These are phyloP conservation scores for Hyaena hyaena DNA, from an alignment of 2,113 vertebrate species.

Conservation along the genomic window DNA sequence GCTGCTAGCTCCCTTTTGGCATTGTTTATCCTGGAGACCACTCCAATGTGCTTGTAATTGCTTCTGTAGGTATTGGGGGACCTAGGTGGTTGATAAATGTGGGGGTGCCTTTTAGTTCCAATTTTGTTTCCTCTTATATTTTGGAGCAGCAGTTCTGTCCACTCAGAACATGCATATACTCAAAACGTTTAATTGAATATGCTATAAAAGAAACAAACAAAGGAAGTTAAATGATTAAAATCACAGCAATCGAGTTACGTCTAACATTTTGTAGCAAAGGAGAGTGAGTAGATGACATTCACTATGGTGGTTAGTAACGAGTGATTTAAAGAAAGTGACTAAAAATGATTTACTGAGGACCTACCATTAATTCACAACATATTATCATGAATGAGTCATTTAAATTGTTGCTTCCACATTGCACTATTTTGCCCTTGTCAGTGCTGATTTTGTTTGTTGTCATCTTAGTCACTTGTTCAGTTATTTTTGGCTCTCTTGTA, in stretches of 20 bases:
- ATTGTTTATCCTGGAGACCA: background rate
- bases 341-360: background rate
- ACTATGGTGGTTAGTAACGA: background rate
- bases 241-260: background rate
- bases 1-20: background rate
- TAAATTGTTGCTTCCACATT: background rate
- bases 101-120: background rate
- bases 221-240: background rate
- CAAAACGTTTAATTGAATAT: background rate
- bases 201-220: background rate
- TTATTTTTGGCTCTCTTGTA: constrained; percentile 33
- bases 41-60: background rate
- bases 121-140: background rate
- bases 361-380: background rate
- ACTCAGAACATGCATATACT: background rate
- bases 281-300: background rate
- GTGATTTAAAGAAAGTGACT: background rate
- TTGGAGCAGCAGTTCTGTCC: background rate
- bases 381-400: constrained; percentile 23
- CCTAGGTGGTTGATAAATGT: background rate
- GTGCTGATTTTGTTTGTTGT: constrained; percentile 43
- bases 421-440: background rate
- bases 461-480: constrained; percentile 20
- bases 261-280: background rate
- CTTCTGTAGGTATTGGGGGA: background rate